Conservation (phyloP, 53 echinoderm and acorn worm genomes). For the Paelopatides confundens region DNA sequence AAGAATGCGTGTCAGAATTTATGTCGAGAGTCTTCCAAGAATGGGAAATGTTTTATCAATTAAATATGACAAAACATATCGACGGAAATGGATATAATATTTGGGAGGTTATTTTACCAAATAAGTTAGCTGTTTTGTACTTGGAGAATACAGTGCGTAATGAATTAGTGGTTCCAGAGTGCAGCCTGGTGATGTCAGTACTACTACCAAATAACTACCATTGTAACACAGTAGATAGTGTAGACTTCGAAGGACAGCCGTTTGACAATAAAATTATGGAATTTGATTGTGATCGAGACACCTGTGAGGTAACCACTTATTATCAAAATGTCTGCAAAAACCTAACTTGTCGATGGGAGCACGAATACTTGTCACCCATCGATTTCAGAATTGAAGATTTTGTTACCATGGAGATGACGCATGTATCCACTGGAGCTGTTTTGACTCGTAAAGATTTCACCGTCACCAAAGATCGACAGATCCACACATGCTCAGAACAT, state of each 20-base stretch:
- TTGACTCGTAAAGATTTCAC: neutral
- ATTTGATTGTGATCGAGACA: neutral
- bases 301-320: neutral
- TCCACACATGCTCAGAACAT: constrained; percentile 24
- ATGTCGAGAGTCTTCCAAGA: neutral
- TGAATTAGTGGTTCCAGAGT: neutral
- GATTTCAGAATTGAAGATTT: constrained; percentile 4
- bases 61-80: neutral
- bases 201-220: neutral
- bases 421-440: neutral
- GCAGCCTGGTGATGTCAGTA: neutral
- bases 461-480: neutral
- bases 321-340: neutral
- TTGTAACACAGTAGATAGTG: too few relatives aligned
- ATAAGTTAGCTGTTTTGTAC: neutral
- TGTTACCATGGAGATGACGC: constrained; percentile 6
- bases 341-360: constrained; percentile 6
- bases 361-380: constrained; percentile 10
- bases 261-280: neutral
- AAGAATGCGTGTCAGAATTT: neutral
- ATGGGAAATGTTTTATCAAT: neutral
- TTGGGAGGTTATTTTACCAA: neutral
- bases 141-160: neutral
- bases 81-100: neutral
- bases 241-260: constrained; percentile 1